Evolutionary conservation across 1,140 invertebrate species (phyloP), one percentile per base, ranked within the genome.

Genomic region (Drosophila subobscura): DNA sequence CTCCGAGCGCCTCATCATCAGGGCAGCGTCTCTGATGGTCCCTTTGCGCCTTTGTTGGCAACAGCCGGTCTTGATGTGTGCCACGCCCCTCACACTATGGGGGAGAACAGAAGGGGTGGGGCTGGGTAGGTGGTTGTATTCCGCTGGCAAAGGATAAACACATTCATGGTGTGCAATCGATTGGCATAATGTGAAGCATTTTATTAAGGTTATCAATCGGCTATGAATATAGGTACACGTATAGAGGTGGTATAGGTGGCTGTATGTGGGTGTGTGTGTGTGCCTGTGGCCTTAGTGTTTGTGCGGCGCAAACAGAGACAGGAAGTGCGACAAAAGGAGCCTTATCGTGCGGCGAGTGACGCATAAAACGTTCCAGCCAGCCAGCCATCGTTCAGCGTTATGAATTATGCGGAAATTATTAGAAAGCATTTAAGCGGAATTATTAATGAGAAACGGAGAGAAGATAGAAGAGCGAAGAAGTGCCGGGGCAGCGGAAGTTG

Each of bases 401-500:
- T 83, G 83, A 88, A 83, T 88, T 88, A 88, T 88, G 83, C 83
- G 83, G 83, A 88, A 88, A 88, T 88, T 81, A 88, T 88, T 88
- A 88, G 83, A 88, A 81, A 88, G 78, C 83, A 81, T 88, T 88
- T 88, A 88, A 79, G 83, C 78, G 75, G 84, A 88, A 88, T 88
- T 88, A 88, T 88, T 83, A 88, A 88, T 88, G 67, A 83, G 77
- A 52, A 59, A 66, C 7, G 22, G 45, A 51, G 68, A 60, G 37
- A 68, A 16, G 49, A 33, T 7, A 22, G 23, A 14, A 59, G 33
- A 37, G 10, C 3, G 0, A 5, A 27, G 25, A 2, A 6, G 5
- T 6, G 25, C n/a, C 1, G 25, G 8, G 10, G 12, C 37, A 22
- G 23, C 29, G 7, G 25, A 20, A 54, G 10, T 22, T 44, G 41